phyloP scores from a whole-genome alignment of 2,113 vertebrate genomes.

The Notothenia coriiceps region DNA sequence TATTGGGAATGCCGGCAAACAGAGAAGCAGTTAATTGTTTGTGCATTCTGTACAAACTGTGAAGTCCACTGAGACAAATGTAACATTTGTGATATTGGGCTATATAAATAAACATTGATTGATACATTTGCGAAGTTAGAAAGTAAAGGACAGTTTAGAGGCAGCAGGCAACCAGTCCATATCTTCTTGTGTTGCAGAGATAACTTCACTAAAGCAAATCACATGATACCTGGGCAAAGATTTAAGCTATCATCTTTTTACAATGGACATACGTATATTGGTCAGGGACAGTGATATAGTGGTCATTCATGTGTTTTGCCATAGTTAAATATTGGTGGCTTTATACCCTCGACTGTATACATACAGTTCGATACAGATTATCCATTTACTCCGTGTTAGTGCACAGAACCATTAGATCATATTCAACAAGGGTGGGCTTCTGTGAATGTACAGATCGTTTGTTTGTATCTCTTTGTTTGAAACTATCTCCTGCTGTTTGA shows the following conservation, averaged over 20 bases:
- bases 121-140: constrained; percentile 9
- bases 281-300: not conserved
- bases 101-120: no score
- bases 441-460: no score
- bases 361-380: no score
- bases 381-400: not conserved
- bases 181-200: not conserved
- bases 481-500: no score
- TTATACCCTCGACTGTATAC: not conserved
- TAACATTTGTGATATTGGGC: no score
- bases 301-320: not conserved
- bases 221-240: not conserved
- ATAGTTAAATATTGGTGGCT: not conserved
- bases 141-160: constrained; percentile 1
- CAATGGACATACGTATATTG: not conserved
- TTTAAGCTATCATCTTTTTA: not conserved
- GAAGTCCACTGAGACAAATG: no score
- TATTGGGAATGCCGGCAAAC: not conserved
- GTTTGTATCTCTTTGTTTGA: no score
- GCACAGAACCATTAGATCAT: not conserved
- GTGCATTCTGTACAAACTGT: no score
- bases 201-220: not conserved
- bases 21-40: constrained; percentile 5
- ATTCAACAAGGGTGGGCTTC: no score
- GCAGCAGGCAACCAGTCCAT: not conserved